Percentiles rank a stretch among this genome's conserved stretches.
Evolutionary conservation across 2,888 invertebrate species (phyloP).

Genomic region (Coremacera marginata): DNA sequence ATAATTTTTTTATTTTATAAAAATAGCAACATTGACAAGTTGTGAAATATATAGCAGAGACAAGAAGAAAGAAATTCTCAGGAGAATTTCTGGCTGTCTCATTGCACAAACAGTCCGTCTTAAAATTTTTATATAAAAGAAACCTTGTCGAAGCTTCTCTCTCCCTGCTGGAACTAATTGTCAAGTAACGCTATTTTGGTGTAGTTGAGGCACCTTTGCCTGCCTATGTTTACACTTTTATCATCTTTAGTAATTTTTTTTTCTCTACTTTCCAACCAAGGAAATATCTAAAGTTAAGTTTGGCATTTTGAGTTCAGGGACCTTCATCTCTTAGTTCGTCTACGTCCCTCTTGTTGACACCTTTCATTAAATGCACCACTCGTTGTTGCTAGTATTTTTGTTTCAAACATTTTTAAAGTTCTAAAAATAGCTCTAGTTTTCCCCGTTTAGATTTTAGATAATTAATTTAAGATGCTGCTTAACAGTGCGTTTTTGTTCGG

Average conservation of each 20-base stretch:
- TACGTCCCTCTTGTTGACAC: not conserved
- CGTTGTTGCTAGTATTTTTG: too few species aligned
- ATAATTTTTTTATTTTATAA: not conserved
- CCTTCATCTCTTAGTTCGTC: not conserved
- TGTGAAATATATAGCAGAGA: not conserved
- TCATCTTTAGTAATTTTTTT: too few species aligned
- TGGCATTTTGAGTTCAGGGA: constrained; percentile 4
- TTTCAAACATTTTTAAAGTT: too few species aligned
- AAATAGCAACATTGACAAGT: constrained; percentile 24
- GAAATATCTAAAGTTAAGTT: not conserved
- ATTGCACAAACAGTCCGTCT: not conserved
- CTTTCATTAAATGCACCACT: not conserved
- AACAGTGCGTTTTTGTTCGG: too few species aligned
- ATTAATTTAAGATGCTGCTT: too few species aligned
- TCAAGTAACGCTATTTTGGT: not conserved
- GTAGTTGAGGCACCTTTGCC: not conserved
- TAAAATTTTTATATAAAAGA: not conserved
- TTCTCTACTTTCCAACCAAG: not conserved
- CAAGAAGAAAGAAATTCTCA: not conserved
- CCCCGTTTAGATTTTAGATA: too few species aligned
- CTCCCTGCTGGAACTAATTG: not conserved
- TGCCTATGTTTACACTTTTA: too few species aligned
- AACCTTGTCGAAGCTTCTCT: not conserved
- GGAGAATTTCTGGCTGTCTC: not conserved
- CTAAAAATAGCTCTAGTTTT: too few species aligned